Evolutionary conservation across 23 tunicate species (phyloP), one percentile per base, ranked within the genome.

Genomic region (Ciona savignyi): DNA sequence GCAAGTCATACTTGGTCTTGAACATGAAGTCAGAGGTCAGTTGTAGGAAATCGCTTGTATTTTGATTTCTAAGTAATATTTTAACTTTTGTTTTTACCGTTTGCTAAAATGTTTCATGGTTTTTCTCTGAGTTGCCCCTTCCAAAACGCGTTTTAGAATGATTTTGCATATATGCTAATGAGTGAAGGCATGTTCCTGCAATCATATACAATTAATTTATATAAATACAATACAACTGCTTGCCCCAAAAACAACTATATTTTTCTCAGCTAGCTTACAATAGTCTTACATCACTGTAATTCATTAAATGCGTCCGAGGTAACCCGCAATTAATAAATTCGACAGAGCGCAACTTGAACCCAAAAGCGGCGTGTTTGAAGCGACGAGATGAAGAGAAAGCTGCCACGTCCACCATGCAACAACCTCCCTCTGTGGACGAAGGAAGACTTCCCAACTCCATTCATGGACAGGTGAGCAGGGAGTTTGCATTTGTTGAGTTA

Each of bases 11-110:
- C 79, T 95, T 26, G 69, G 73, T 4, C 66, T 95, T 70, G 99
- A 95, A 72, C 83, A 79, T 70, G 99, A 95, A 83, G 91, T 95
- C 29, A 79, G 96, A 80, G 87, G 99, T 95, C 33, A 48, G 78
- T 84, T 11, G 2, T 34, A 28, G 49, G 49, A n/a, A 4, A 42
- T 42, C 11, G 56, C n/a, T n/a, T n/a, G n/a, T n/a, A n/a, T n/a
- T 23, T 26, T 29, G n/a, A 19, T 66, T 49, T 49, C 15, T 11
- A 49, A 49, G 20, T 49, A 49, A 49, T 11, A 11, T 49, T 49
- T 11, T 49, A 49, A 49, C 15, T 49, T 49, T 49, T 49, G 15
- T 49, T 49, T 49, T 15, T 49, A 11, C 20, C 19, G 15, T 49
- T 11, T 49, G 61, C 15, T 49, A 11, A 49, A 49, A 11, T 49